Evolutionary conservation across 2,797 vertebrate genomes (phyloP).

Genomic region (Arremon aurantiirostris): DNA sequence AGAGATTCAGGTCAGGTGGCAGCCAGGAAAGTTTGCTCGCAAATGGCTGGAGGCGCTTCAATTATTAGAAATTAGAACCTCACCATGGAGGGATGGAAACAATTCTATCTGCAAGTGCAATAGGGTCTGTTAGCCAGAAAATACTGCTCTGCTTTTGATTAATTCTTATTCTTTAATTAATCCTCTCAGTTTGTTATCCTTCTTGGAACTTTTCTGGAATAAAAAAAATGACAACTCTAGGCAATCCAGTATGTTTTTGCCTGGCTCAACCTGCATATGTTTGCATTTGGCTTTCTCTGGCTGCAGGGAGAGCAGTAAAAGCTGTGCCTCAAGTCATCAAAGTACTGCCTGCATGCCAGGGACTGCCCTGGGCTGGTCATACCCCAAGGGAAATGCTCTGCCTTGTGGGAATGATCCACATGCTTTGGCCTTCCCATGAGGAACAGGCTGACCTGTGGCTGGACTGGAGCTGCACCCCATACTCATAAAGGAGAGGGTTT

Average conservation of each 20-base stretch:
- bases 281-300: not conserved
- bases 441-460: not conserved
- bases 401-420: accelerated
- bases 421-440: not conserved
- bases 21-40: not conserved
- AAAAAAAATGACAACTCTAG: not conserved
- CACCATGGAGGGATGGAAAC: not conserved
- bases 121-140: not conserved
- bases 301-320: not conserved
- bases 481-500: not conserved
- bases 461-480: not conserved
- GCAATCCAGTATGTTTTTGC: not conserved
- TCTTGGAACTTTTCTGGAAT: not conserved
- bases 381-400: not conserved
- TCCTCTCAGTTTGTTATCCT: not conserved
- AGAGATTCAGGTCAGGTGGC: not conserved
- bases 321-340: accelerated
- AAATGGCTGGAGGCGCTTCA: not conserved
- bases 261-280: not conserved
- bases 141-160: not conserved
- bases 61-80: slow-evolving; percentile 12
- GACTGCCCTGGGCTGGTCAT: not conserved
- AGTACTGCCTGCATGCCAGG: not conserved
- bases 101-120: not conserved
- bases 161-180: slow-evolving; percentile 15